Conservation (phyloP, 2,888 invertebrate genomes). For the Drosophila mimetica region DNA sequence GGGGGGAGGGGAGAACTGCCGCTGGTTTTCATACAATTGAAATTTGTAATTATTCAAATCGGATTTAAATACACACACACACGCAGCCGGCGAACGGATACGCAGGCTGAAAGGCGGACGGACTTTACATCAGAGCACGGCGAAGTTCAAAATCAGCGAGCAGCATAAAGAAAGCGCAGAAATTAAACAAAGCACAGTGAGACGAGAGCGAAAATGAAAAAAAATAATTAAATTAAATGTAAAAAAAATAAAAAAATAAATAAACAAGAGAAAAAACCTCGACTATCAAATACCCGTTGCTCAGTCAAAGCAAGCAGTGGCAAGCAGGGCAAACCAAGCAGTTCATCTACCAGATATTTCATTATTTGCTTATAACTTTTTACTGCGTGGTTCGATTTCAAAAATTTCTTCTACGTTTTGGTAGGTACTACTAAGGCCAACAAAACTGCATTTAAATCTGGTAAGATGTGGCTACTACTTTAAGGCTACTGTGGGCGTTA, state of each 20-base stretch:
- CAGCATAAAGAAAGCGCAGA: constrained; percentile 31
- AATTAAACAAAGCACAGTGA: constrained; percentile 39
- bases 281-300: too few species aligned
- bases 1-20: background rate
- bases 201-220: constrained; percentile 7
- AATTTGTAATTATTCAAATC: constrained; percentile 79
- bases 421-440: too few species aligned
- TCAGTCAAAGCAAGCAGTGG: too few species aligned
- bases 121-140: constrained; percentile 25
- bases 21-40: constrained; percentile 70
- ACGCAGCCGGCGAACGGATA: constrained; percentile 29
- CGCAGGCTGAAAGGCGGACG: constrained; percentile 28
- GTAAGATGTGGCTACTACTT: too few species aligned
- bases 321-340: too few species aligned
- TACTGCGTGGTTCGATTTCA: too few species aligned
- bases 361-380: too few species aligned
- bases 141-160: constrained; percentile 43
- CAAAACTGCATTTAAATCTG: too few species aligned
- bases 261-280: constrained; percentile 24
- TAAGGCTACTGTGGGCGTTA: too few species aligned
- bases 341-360: too few species aligned
- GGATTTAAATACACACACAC: constrained; percentile 70
- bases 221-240: too few species aligned
- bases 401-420: too few species aligned
- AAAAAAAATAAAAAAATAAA: constrained; percentile 2